A percentile compares a stretch with the other conserved stretches of the same genome.
Conservation (phyloP, 2,888 invertebrate species). For the Napeogenes sylphis region DNA sequence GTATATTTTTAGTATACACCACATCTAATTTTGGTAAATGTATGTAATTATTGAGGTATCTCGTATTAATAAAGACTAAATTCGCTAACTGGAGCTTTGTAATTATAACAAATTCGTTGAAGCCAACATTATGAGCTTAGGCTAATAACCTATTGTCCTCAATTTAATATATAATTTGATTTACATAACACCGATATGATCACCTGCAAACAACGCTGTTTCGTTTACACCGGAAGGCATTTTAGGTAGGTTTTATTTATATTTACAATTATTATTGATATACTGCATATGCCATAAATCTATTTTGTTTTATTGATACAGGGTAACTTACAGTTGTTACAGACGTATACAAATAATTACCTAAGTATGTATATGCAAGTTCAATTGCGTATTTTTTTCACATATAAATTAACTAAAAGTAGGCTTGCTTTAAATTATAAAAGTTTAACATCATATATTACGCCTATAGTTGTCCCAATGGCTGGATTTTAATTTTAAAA, state of each 20-base stretch:
- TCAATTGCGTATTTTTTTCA: too few species aligned
- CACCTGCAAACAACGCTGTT: background rate
- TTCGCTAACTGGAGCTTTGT: background rate
- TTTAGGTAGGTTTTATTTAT: background rate
- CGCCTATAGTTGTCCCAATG: too few species aligned
- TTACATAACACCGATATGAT: conserved; percentile 8
- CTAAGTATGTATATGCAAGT: too few species aligned
- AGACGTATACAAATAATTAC: too few species aligned
- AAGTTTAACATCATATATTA: too few species aligned
- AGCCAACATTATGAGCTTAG: conserved; percentile 5
- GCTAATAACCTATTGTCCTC: conserved; percentile 5
- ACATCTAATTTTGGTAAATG: background rate
- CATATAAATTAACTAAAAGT: too few species aligned
- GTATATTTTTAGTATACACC: background rate
- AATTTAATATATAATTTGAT: background rate
- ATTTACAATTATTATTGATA: too few species aligned
- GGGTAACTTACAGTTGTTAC: too few species aligned
- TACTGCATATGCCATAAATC: too few species aligned
- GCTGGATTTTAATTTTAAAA: too few species aligned
- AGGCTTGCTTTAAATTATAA: too few species aligned
- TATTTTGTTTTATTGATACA: too few species aligned
- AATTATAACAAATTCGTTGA: conserved; percentile 4
- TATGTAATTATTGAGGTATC: background rate
- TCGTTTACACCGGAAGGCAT: background rate
- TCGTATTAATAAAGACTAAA: background rate